phyloP scores from a whole-genome alignment of 2,797 vertebrate genomes.

The Gallinago solitaria region DNA sequence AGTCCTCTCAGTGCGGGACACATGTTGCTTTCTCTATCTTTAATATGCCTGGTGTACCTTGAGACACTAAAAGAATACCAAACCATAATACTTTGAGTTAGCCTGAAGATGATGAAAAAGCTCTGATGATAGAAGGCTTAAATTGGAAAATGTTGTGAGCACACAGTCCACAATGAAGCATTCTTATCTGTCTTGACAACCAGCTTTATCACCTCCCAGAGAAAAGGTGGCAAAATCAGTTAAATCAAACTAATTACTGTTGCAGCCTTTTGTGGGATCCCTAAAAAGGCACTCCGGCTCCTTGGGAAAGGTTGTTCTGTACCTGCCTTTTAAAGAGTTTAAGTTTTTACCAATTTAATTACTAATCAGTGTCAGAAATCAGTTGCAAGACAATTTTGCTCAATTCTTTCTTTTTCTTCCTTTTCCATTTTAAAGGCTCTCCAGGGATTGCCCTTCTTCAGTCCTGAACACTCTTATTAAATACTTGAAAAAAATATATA shows the following conservation, averaged over 20 bases:
- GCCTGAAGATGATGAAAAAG: not conserved
- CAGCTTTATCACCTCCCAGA: conserved; percentile 20
- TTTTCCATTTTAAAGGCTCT: not conserved
- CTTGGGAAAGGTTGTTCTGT: not conserved
- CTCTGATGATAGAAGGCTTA: not conserved
- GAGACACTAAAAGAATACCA: not conserved
- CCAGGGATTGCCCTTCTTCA: not conserved
- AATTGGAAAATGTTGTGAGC: not conserved
- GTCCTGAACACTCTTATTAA: not conserved
- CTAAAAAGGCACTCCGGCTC: not conserved
- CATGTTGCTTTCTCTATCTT: not conserved
- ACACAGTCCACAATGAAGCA: not conserved
- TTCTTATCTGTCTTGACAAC: conserved; percentile 1
- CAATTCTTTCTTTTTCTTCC: not conserved
- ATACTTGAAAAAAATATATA: not conserved
- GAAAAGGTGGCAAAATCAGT: conserved; percentile 16
- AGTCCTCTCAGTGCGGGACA: not conserved
- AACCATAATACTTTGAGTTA: not conserved
- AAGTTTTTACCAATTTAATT: conserved; percentile 9
- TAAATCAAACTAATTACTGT: not conserved
- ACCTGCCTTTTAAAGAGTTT: not conserved
- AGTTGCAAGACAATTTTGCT: not conserved
- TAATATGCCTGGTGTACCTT: not conserved
- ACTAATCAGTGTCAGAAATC: not conserved
- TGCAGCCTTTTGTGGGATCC: not conserved